A percentile compares a stretch with the other conserved stretches of the same genome.
These are phyloP conservation scores for Leucoraja ocellata DNA, from an alignment of 2,797 vertebrate genomes.

Conservation along the genomic window DNA sequence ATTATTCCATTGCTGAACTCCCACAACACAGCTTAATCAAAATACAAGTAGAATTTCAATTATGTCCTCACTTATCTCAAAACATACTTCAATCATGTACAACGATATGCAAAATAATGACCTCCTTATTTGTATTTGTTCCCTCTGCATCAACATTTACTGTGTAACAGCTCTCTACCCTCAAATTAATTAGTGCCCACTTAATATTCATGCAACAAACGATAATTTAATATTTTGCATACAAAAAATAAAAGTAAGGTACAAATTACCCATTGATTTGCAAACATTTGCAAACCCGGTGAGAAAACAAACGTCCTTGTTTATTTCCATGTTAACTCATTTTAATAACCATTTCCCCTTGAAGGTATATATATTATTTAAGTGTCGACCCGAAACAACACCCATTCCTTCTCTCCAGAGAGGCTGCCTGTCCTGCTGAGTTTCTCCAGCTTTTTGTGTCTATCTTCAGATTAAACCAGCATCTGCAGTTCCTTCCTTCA, in stretches of 20 bases:
- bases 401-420: too few species aligned
- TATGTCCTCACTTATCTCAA: not conserved
- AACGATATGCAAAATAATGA: not conserved
- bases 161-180: not conserved
- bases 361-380: too few species aligned
- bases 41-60: not conserved
- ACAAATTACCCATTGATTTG: not conserved
- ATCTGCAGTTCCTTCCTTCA: too few species aligned
- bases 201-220: not conserved
- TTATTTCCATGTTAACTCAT: too few species aligned
- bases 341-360: too few species aligned
- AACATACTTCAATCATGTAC: not conserved
- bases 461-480: too few species aligned
- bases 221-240: not conserved
- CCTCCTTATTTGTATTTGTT: not conserved
- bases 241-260: not conserved
- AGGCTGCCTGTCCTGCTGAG: too few species aligned
- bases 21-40: not conserved
- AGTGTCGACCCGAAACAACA: too few species aligned
- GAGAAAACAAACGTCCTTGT: too few species aligned
- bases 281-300: not conserved
- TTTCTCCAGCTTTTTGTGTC: too few species aligned
- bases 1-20: not conserved
- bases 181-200: not conserved
- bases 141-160: not conserved